Conservation (phyloP, 2,113 vertebrate genomes). For the Hemiscyllium ocellatum region DNA sequence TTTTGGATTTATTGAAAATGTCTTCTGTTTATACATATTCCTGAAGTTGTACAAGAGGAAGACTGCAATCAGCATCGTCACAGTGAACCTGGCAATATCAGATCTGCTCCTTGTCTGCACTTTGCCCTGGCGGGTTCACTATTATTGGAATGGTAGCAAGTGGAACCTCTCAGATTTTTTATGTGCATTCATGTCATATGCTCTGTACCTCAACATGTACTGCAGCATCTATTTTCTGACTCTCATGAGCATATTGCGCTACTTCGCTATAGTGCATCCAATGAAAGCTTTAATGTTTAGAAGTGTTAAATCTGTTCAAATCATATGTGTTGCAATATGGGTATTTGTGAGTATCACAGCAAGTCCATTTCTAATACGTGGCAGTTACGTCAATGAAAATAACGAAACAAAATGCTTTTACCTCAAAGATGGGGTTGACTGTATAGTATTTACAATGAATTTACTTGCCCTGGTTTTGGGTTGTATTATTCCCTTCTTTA, state of each 20-base stretch:
- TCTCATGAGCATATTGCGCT: slow-evolving; percentile 58
- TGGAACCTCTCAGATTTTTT: slow-evolving; percentile 59
- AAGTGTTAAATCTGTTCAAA: slow-evolving; percentile 46
- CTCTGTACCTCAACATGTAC: slow-evolving; percentile 68
- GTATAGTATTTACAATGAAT: slow-evolving; percentile 50
- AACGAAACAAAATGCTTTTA: slow-evolving; percentile 53
- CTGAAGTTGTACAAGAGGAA: slow-evolving; percentile 47
- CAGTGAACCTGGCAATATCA: slow-evolving; percentile 65
- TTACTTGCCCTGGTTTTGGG: slow-evolving; percentile 50
- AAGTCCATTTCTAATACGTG: slow-evolving; percentile 43
- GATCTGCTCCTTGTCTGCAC: slow-evolving; percentile 62
- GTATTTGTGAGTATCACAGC: slow-evolving; percentile 47
- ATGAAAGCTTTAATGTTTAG: slow-evolving; percentile 47
- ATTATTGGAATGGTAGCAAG: slow-evolving; percentile 52
- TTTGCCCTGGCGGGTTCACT: slow-evolving; percentile 58
- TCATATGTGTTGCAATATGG: slow-evolving; percentile 55
- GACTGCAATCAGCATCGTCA: slow-evolving; percentile 56
- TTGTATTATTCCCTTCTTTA: slow-evolving; percentile 57
- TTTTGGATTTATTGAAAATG: slow-evolving; percentile 53
- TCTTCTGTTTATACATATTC: slow-evolving; percentile 61
- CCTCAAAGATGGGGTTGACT: slow-evolving; percentile 31
- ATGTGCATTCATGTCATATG: slow-evolving; percentile 62
- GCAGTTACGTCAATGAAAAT: not conserved
- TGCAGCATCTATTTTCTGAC: slow-evolving; percentile 68
- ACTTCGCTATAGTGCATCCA: slow-evolving; percentile 54